Evolutionary conservation across 2,113 vertebrate genomes (phyloP), one percentile per base, ranked within the genome.

Genomic region (Pipa parva): DNA sequence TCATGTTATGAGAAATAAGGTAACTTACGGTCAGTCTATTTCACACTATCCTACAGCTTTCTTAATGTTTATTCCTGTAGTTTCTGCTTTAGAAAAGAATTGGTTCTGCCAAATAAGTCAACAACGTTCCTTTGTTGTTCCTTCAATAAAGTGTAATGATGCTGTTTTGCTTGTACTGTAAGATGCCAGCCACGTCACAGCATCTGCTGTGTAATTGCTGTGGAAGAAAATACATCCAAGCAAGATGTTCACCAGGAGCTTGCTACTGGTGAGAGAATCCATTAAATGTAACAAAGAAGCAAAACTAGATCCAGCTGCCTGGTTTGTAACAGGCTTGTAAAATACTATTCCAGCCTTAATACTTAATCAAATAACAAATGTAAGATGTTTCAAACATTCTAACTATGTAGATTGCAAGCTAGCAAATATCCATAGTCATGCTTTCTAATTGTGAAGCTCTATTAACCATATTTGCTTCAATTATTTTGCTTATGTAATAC

Each of bases 151-250:
- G 33, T 58, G 63, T 48, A 28, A 57, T 58, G 57, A 67, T 59
- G 45, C 42, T 59, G 29, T 58, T 49, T 31, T 5, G 24, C 63
- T 59, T 39, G 48, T 61, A 54, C 50, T 29, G 57, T 51, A 69
- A 26, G 12, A 45, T 36, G 54, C 57, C 9, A 45, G 49, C 24
- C 46, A 69, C 65, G 60, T 69, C 33, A 61, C 42, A 61, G 57
- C 66, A 70, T 70, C 66, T 70, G 65, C 65, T 69, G 57, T 46
- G 25, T 69, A 31, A 70, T 61, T 54, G 29, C 61, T 70, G 57
- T 61, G 12, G 48, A 61, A 61, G 25, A 49, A 48, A 55, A 49
- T 33, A 36, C 66, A 61, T 28, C 58, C 24, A 70, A 60, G 66
- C 49, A 61, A 61, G 58, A 54, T 54, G 11, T 31, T 51, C 57